Conservation (phyloP, 2,797 vertebrate genomes). For the Australoheros facetus region DNA sequence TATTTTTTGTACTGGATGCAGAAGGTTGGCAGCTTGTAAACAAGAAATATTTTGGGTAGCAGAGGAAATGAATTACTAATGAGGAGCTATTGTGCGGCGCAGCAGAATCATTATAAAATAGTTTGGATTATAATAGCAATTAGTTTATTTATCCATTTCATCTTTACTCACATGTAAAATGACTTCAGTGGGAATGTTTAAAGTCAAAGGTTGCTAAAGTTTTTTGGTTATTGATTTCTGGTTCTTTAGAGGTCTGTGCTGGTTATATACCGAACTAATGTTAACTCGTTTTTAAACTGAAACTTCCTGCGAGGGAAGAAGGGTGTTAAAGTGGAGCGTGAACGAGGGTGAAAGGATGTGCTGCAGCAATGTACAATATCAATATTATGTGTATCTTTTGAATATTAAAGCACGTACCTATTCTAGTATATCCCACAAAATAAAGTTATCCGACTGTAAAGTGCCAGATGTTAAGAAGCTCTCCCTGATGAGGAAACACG, state of each 20-base stretch:
- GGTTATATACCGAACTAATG: not conserved
- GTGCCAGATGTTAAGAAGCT: not conserved
- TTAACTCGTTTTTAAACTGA: not conserved
- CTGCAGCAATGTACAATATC: not conserved
- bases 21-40: not conserved
- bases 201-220: not conserved
- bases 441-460: not conserved
- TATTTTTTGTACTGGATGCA: too few species aligned
- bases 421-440: not conserved
- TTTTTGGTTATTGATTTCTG: not conserved
- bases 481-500: not conserved
- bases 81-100: not conserved
- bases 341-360: not conserved
- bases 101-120: not conserved
- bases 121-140: not conserved
- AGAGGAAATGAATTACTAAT: not conserved
- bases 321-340: too few species aligned
- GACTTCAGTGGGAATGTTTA: not conserved
- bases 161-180: not conserved
- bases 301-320: rapidly evolving
- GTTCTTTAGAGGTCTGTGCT: not conserved
- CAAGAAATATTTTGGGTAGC: not conserved
- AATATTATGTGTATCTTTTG: rapidly evolving
- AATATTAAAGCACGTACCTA: not conserved
- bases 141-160: not conserved